Conservation (phyloP, 2,113 vertebrate genomes). For the Pelecanus crispus region DNA sequence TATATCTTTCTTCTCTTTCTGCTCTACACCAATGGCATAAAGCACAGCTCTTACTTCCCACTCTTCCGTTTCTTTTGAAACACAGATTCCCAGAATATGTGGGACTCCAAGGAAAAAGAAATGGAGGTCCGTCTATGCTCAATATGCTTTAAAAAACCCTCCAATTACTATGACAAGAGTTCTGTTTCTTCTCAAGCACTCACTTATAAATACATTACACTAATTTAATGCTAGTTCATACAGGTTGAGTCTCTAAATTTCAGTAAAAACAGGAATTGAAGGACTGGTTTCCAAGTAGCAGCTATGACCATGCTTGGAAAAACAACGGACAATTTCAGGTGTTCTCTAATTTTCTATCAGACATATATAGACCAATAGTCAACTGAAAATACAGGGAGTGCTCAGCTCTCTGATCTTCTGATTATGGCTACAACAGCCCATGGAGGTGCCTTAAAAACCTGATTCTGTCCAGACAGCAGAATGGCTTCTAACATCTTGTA, state of each 20-base stretch:
- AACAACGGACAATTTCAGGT: not conserved
- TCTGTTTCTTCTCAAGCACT: conserved; percentile 3
- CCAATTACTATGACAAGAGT: not conserved
- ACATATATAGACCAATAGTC: not conserved
- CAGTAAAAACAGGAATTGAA: not conserved
- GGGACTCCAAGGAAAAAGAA: not conserved
- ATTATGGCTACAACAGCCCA: not conserved
- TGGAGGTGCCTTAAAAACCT: not conserved
- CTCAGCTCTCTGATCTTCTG: not conserved
- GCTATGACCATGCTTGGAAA: not conserved
- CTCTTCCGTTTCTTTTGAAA: not conserved
- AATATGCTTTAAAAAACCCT: not conserved
- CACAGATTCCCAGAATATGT: not conserved
- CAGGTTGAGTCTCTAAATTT: not conserved
- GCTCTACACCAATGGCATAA: not conserved
- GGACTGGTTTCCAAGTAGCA: not conserved
- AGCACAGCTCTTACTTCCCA: not conserved
- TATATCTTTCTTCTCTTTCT: not conserved
- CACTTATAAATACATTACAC: not conserved
- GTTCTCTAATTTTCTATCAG: not conserved
- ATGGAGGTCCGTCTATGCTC: not conserved
- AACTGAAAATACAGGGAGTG: not conserved
- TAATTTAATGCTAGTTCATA: not conserved
- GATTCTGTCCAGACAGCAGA: not conserved
- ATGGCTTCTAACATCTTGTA: not conserved